Percentiles rank a stretch among this genome's conserved stretches.
phyloP scores from a whole-genome alignment of 2,113 vertebrate genomes.

The Dipodomys spectabilis region DNA sequence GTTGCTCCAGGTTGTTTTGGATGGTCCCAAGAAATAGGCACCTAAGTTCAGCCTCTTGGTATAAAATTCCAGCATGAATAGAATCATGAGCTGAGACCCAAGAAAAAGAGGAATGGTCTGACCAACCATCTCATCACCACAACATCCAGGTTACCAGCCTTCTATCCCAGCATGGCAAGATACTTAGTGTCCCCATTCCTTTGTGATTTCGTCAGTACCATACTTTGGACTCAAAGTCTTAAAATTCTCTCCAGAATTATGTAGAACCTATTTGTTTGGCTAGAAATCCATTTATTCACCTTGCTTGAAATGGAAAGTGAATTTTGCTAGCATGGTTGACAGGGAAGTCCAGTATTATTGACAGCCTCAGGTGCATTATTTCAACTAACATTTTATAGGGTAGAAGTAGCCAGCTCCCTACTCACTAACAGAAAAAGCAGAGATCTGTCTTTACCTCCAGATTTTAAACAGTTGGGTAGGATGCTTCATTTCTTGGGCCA shows the following conservation, averaged over 20 bases:
- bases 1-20: not conserved
- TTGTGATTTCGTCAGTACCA: conserved; percentile 17
- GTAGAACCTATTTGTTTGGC: conserved; percentile 15
- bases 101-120: not conserved
- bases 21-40: not conserved
- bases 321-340: not conserved
- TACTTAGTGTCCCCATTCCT: no score
- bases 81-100: not conserved
- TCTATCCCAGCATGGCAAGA: not conserved
- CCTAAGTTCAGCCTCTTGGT: not conserved
- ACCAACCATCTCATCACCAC: not conserved
- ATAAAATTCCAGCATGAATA: not conserved
- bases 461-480: not conserved
- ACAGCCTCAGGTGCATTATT: not conserved
- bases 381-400: not conserved
- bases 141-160: not conserved
- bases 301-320: not conserved
- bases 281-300: not conserved
- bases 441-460: not conserved
- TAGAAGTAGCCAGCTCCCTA: not conserved
- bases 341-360: not conserved
- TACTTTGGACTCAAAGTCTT: conserved; percentile 40
- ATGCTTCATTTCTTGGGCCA: not conserved
- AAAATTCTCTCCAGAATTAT: conserved; percentile 2
- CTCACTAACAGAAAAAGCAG: not conserved